These are phyloP conservation scores for Sclerodermus sp. DNA, from an alignment of 2,888 invertebrate species.

Conservation along the genomic window DNA sequence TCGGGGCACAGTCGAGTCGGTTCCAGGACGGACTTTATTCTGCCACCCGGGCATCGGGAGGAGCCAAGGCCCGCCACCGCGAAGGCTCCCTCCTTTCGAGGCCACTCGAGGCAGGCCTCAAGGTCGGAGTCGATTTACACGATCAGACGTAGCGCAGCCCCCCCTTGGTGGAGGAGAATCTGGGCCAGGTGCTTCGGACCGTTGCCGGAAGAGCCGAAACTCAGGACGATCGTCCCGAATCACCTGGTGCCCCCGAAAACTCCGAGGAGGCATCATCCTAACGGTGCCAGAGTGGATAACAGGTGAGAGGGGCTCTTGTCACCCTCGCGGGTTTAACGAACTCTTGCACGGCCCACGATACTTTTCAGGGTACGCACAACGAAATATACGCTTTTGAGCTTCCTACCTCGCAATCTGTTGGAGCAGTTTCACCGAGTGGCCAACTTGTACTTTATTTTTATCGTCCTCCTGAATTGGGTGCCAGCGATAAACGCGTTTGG, in stretches of 20 bases:
- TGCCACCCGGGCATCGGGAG: slow-evolving; percentile 85
- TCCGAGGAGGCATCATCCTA: slow-evolving; percentile 79
- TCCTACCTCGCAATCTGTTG: slow-evolving; percentile 92
- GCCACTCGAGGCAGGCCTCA: slow-evolving; percentile 85
- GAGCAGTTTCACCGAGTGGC: slow-evolving; percentile 98
- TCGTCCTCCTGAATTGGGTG: slow-evolving; percentile 94
- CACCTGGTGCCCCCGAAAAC: slow-evolving; percentile 82
- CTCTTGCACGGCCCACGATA: neutral
- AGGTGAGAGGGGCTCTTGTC: slow-evolving; percentile 40
- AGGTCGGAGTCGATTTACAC: slow-evolving; percentile 90
- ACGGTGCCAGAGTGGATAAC: slow-evolving; percentile 80
- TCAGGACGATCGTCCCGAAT: slow-evolving; percentile 79
- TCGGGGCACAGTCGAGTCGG: slow-evolving; percentile 77
- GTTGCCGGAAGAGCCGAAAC: slow-evolving; percentile 69
- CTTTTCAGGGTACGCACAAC: slow-evolving; percentile 79
- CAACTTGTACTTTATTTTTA: slow-evolving; percentile 96
- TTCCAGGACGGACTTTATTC: slow-evolving; percentile 85
- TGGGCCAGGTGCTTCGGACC: slow-evolving; percentile 57
- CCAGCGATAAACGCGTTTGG: slow-evolving; percentile 93
- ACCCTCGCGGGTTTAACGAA: too few species aligned
- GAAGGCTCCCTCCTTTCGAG: slow-evolving; percentile 61
- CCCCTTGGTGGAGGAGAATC: slow-evolving; percentile 73
- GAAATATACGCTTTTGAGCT: slow-evolving; percentile 91
- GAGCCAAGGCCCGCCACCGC: slow-evolving; percentile 57
- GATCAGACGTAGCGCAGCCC: slow-evolving; percentile 72